Evolutionary conservation across 2,797 vertebrate genomes (phyloP), one percentile per base, ranked within the genome.

Genomic region (Dendrocincla fuliginosa): DNA sequence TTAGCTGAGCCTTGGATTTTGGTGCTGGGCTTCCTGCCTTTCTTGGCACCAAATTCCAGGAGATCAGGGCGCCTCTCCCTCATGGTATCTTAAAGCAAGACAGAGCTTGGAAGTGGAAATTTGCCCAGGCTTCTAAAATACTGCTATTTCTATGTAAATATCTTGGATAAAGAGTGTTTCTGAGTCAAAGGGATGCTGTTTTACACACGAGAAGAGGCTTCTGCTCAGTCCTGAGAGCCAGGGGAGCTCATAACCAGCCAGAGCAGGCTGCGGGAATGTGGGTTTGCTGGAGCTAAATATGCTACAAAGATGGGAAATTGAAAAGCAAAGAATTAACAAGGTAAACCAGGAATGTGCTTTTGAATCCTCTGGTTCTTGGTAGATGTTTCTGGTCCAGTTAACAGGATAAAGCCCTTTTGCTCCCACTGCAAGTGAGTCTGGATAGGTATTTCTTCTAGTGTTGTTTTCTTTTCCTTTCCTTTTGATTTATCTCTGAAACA

Each of bases 401-500:
- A 60, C 23, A 6, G 6, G 11, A 55, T 37, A 42, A 52, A 86
- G 53, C 10, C 30, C 18, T 90, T 80, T 50, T 64, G 39, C 30
- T 93, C 46, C 16, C 23, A 13, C 28, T 79, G 35, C 42, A 42
- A 30, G 27, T 73, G 84, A 44, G 35, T 70, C 56, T 59, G 47
- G 16, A 41, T n/a, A 65, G 37, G 8, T 85, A 23, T 64, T 83
- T 78, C 46, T 89, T 4, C 46, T 37, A 9, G 3, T 49, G 46
- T 2, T 42, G 20, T 35, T 81, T 61, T 33, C 49, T 65, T 79
- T 74, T 60, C n/a, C 46, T 84, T 13, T 88, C 39, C 35, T 79
- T 87, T 68, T 85, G 44, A 64, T 93, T 85, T 78, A 32, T 81
- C 27, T 85, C 49, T 60, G 39, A 39, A 46, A 87, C 42, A 42